phyloP scores from a whole-genome alignment of 2,888 invertebrate species.

The Neoitamus cyanurus region DNA sequence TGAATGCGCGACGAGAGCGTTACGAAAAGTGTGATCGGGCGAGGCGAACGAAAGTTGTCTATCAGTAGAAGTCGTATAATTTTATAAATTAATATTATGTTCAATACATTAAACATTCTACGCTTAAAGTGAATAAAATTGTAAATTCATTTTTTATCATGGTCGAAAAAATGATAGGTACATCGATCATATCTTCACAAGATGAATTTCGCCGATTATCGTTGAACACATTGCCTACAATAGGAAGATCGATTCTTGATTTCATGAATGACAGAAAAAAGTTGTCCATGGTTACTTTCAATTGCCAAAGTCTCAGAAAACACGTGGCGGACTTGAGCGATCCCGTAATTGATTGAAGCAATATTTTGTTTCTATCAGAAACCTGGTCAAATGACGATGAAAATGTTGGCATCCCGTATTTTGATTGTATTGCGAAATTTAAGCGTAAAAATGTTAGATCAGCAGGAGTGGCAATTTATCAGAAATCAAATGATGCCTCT shows the following conservation, averaged over 20 bases:
- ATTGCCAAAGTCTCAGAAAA: slow-evolving; percentile 8
- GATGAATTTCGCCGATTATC: not conserved
- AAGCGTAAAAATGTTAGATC: not conserved
- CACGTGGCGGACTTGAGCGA: not conserved
- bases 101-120: no score
- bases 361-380: not conserved
- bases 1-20: no score
- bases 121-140: no score
- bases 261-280: no score
- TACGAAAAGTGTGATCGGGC: no score
- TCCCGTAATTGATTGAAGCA: not conserved
- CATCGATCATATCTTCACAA: not conserved
- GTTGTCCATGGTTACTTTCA: not conserved
- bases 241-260: no score
- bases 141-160: no score
- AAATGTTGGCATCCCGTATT: not conserved
- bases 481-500: no score
- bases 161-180: not conserved
- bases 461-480: not conserved
- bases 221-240: no score
- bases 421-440: not conserved
- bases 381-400: not conserved
- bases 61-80: no score
- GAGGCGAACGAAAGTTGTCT: no score
- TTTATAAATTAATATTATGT: no score